Conservation (phyloP, 1,140 invertebrate genomes). For the Trichogramma pretiosum region DNA sequence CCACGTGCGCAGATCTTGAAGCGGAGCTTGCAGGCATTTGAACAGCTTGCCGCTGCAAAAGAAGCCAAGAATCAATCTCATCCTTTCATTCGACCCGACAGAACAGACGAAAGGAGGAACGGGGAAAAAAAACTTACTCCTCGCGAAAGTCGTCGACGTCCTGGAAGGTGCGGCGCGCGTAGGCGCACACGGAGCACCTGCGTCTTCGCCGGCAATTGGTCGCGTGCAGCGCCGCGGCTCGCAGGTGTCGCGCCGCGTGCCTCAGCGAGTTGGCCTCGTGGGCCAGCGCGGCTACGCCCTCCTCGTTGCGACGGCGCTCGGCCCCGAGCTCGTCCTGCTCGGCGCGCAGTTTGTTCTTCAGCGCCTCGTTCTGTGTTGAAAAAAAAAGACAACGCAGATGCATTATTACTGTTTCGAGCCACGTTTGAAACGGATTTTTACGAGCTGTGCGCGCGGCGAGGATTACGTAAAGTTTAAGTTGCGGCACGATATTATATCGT, state of each 20-base stretch:
- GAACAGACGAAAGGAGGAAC: neutral
- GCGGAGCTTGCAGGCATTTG: slow-evolving; percentile 51
- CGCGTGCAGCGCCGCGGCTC: slow-evolving; percentile 37
- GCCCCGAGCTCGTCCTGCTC: slow-evolving; percentile 44
- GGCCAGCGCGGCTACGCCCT: slow-evolving; percentile 35
- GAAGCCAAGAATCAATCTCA: neutral
- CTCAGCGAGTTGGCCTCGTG: slow-evolving; percentile 35
- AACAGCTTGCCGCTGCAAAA: slow-evolving; percentile 48
- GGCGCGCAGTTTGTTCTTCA: slow-evolving; percentile 45
- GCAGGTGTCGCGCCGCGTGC: slow-evolving; percentile 37
- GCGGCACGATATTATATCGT: too few relatives aligned
- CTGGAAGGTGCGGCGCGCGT: slow-evolving; percentile 52
- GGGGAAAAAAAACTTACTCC: slow-evolving; percentile 46
- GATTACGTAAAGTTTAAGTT: too few relatives aligned
- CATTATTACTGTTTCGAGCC: too few relatives aligned
- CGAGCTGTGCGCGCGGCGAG: too few relatives aligned
- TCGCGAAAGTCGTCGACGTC: slow-evolving; percentile 46
- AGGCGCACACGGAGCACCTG: slow-evolving; percentile 54
- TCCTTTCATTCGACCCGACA: neutral
- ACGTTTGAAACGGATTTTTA: too few relatives aligned
- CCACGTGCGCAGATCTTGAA: slow-evolving; percentile 49
- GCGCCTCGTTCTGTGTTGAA: slow-evolving; percentile 45
- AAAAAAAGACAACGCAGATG: neutral
- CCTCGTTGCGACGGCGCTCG: slow-evolving; percentile 36
- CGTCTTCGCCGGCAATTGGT: slow-evolving; percentile 42